A percentile compares a stretch with the other conserved stretches of the same genome.
Conservation (phyloP, 1,140 invertebrate genomes). For the Palaemon carinicauda region DNA sequence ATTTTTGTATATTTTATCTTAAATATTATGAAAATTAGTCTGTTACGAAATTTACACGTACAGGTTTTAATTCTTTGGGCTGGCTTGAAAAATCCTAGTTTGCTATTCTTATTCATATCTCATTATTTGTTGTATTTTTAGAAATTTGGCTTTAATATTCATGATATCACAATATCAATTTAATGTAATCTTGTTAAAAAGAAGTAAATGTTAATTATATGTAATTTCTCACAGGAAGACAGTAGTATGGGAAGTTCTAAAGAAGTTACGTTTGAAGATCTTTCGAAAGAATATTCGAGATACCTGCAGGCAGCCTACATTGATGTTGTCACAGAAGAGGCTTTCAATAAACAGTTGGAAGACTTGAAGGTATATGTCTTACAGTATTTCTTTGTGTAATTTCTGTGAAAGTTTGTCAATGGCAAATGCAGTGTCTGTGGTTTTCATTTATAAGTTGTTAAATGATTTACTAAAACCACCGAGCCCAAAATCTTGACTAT, state of each 20-base stretch:
- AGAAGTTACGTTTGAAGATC: slow-evolving; percentile 25
- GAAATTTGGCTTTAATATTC: background rate
- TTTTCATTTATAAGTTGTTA: background rate
- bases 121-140: too few species aligned
- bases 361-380: slow-evolving; percentile 22
- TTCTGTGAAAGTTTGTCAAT: background rate
- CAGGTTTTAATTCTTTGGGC: too few species aligned
- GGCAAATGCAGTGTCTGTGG: too few species aligned
- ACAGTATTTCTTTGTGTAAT: background rate
- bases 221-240: background rate
- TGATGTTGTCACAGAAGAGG: slow-evolving; percentile 9
- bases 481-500: too few species aligned
- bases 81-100: too few species aligned
- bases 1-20: too few species aligned
- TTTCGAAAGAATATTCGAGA: slow-evolving; percentile 31
- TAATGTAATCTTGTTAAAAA: too few species aligned
- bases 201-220: background rate
- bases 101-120: too few species aligned
- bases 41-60: background rate
- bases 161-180: background rate
- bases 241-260: background rate
- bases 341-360: slow-evolving; percentile 14
- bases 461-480: too few species aligned
- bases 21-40: background rate
- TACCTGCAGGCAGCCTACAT: slow-evolving; percentile 30